These are phyloP conservation scores for Alexandromys fortis DNA, from an alignment of 2,113 vertebrate species.

Conservation along the genomic window DNA sequence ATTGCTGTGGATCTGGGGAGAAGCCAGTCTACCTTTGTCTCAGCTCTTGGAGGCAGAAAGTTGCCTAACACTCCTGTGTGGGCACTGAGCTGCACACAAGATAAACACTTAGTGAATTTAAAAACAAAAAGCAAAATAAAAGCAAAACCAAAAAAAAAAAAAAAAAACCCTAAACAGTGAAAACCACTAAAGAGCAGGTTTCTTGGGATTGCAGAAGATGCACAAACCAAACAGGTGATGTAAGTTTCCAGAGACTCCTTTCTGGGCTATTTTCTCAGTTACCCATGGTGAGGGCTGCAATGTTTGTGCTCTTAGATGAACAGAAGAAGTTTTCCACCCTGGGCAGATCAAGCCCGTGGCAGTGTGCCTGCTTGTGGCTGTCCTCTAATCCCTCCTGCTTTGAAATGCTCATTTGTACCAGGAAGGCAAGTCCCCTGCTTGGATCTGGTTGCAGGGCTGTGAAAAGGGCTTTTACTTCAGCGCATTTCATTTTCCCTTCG, in stretches of 20 bases:
- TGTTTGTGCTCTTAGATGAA: constrained; percentile 38
- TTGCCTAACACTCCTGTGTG: neutral
- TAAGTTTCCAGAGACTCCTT: neutral
- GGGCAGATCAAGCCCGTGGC: constrained; percentile 2
- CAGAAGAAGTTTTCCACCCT: neutral
- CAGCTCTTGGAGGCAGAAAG: neutral
- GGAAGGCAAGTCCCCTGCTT: neutral
- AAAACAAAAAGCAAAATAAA: neutral
- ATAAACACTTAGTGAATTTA: neutral
- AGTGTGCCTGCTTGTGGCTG: neutral
- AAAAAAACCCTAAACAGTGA: neutral
- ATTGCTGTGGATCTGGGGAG: neutral
- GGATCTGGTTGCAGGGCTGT: neutral
- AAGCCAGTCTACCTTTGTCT: neutral
- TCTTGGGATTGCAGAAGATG: neutral
- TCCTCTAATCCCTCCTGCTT: constrained; percentile 12
- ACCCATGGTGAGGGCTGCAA: constrained; percentile 5
- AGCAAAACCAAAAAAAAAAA: neutral
- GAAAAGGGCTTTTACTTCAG: constrained; percentile 20
- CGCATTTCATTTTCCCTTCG: constrained; percentile 20
- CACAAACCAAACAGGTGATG: neutral
- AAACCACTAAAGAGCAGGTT: neutral
- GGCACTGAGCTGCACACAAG: neutral
- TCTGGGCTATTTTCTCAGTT: constrained; percentile 25
- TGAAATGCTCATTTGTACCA: constrained; percentile 44